These are phyloP conservation scores for Amphiprion clarkii DNA, from an alignment of 2,797 vertebrate genomes.

Conservation along the genomic window DNA sequence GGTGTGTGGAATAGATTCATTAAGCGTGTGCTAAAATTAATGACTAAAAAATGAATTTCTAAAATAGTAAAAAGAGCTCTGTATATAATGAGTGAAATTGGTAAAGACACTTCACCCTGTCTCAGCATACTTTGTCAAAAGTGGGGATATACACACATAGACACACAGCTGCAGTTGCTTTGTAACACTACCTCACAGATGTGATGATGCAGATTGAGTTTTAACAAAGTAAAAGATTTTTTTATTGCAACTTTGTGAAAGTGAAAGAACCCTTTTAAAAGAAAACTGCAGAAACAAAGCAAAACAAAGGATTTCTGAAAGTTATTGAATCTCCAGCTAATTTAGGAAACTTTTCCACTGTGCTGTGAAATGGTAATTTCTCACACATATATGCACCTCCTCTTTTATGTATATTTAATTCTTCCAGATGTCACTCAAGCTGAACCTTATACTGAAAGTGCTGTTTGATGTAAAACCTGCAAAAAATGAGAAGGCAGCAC, in stretches of 20 bases:
- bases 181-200: constrained; percentile 1
- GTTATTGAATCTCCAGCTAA: background rate
- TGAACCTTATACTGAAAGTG: background rate
- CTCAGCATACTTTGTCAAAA: background rate
- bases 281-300: background rate
- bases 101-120: constrained; percentile 7
- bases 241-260: background rate
- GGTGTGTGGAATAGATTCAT: constrained; percentile 68
- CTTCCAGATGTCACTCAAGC: background rate
- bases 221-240: constrained; percentile 1
- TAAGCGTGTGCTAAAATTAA: constrained; percentile 50
- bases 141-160: no score
- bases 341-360: constrained; percentile 6
- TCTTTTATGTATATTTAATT: constrained; percentile 5
- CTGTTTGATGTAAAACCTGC: background rate
- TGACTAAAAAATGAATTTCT: constrained; percentile 29
- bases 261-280: background rate
- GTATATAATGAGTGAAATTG: constrained; percentile 26
- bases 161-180: background rate
- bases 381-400: background rate
- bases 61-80: constrained; percentile 22
- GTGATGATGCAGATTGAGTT: constrained; percentile 4
- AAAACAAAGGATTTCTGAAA: constrained; percentile 11
- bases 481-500: background rate
- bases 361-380: background rate